These are phyloP conservation scores for Anoplopoma fimbria DNA, from an alignment of 2,113 vertebrate genomes.

Conservation along the genomic window DNA sequence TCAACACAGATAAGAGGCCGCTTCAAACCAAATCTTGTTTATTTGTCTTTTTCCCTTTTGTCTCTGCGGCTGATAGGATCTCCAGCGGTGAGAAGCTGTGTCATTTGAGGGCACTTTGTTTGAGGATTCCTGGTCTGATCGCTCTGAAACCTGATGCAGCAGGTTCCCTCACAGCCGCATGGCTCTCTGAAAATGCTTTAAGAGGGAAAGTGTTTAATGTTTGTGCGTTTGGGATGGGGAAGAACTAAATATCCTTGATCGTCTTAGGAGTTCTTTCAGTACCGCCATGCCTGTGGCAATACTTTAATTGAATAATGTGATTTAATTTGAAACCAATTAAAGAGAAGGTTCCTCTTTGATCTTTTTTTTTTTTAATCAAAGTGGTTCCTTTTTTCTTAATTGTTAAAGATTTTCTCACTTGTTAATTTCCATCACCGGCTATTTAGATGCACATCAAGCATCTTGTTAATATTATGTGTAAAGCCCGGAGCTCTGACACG, in stretches of 20 bases:
- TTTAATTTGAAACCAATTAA: not conserved
- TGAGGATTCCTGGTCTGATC: constrained; percentile 27
- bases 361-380: not conserved
- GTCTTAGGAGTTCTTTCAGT: not conserved
- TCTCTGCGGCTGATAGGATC: constrained; percentile 35
- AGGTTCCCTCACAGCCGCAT: not conserved
- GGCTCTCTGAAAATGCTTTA: not conserved
- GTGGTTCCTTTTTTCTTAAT: not conserved
- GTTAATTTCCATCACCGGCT: no score
- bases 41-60: constrained; percentile 23
- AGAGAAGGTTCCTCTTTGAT: not conserved
- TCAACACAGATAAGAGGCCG: constrained; percentile 47
- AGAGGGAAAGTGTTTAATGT: constrained; percentile 24
- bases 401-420: not conserved
- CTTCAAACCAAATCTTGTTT: constrained; percentile 30
- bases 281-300: not conserved
- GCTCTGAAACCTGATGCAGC: constrained; percentile 28
- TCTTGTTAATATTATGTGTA: not conserved
- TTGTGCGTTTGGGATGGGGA: not conserved
- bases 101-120: constrained; percentile 35
- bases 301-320: not conserved
- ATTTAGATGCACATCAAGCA: not conserved
- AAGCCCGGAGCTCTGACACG: constrained; percentile 1
- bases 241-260: not conserved
- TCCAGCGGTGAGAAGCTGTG: not conserved